Evolutionary conservation across 2,888 invertebrate genomes (phyloP).

Genomic region (Epirrita christyi): DNA sequence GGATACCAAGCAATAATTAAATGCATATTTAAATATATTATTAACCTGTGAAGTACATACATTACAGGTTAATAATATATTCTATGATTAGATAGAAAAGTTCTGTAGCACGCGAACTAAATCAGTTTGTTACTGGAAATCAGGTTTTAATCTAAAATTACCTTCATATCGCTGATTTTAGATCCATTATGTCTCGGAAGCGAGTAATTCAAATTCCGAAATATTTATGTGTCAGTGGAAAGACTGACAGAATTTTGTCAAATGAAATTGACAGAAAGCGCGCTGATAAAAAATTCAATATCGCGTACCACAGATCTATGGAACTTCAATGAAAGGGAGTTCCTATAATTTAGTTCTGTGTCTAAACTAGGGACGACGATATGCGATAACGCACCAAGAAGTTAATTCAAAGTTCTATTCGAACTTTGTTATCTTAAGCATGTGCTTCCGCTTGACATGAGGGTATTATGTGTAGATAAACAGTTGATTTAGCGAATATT

Average conservation of each 20-base stretch:
- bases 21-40: background rate
- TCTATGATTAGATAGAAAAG: background rate
- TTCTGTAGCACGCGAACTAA: background rate
- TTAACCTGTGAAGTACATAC: background rate
- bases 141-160: background rate
- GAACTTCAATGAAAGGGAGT: too few species aligned
- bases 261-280: too few species aligned
- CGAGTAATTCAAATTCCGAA: too few species aligned
- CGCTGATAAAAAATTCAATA: too few species aligned
- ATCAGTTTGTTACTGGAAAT: background rate
- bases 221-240: too few species aligned
- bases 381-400: constrained; percentile 25
- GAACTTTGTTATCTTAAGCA: constrained; percentile 18
- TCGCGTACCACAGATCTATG: too few species aligned
- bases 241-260: too few species aligned
- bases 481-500: constrained; percentile 11
- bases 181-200: background rate
- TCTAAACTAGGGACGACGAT: constrained; percentile 19
- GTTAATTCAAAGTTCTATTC: constrained; percentile 22
- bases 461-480: constrained; percentile 16
- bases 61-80: background rate
- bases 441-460: constrained; percentile 21
- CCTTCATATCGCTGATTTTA: background rate
- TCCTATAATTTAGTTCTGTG: background rate
- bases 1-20: too few species aligned